A percentile compares a stretch with the other conserved stretches of the same genome.
Evolutionary conservation across 2,113 vertebrate genomes (phyloP).

Genomic region (Hippocampus guttulatus): DNA sequence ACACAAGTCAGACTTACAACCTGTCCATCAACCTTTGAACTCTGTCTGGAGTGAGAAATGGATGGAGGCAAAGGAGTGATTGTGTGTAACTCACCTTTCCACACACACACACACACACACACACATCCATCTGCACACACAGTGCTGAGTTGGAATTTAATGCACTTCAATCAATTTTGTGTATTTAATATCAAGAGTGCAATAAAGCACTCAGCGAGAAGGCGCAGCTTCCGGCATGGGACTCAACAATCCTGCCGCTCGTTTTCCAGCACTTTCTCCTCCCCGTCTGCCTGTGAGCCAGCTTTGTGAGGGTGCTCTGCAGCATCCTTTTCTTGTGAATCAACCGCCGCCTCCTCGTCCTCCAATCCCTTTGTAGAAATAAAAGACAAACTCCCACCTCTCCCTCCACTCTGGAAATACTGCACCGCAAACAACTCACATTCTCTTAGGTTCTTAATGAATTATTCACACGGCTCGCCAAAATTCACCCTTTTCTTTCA

Average conservation of each 20-base stretch:
- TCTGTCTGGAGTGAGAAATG: not conserved
- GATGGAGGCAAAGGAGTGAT: conserved; percentile 2
- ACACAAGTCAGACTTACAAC: not conserved
- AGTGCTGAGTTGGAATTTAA: not conserved
- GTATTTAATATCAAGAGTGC: conserved; percentile 1
- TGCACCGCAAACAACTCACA: conserved; percentile 23
- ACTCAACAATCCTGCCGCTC: conserved; percentile 29
- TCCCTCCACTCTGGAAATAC: conserved; percentile 32
- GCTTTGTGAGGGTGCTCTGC: conserved; percentile 43
- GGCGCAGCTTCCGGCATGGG: conserved; percentile 37
- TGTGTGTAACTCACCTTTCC: not conserved
- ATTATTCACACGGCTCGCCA: conserved; percentile 50
- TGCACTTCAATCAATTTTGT: not conserved
- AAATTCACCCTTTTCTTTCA: conserved; percentile 31
- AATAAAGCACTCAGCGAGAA: conserved; percentile 12
- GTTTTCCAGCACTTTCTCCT: conserved; percentile 62
- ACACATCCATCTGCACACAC: conserved; percentile 12
- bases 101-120: not conserved
- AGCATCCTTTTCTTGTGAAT: conserved; percentile 55
- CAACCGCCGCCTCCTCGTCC: conserved; percentile 27
- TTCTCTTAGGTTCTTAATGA: conserved; percentile 28
- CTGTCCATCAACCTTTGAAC: not conserved
- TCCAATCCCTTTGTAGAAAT: conserved; percentile 11
- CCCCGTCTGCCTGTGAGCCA: conserved; percentile 24
- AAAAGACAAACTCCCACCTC: not conserved